Percentiles rank a stretch among this genome's conserved stretches.
These are phyloP conservation scores for Carassius gibelio DNA, from an alignment of 2,113 vertebrate genomes.

Conservation along the genomic window DNA sequence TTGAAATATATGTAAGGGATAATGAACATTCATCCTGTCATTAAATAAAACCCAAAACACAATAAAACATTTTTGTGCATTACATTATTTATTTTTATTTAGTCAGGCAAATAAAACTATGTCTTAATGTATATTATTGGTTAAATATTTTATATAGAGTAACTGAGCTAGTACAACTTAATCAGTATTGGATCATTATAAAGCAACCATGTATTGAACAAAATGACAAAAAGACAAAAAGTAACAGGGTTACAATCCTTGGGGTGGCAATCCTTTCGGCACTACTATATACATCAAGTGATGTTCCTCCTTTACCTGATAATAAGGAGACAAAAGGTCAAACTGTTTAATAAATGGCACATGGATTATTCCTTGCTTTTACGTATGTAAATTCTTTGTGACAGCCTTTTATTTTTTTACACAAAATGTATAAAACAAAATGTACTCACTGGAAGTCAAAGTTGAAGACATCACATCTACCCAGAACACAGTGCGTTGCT, in stretches of 20 bases:
- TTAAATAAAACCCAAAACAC: not conserved
- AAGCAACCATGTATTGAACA: not conserved
- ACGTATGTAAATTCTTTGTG: not conserved
- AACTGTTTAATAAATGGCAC: not conserved
- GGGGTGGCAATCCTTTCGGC: not conserved
- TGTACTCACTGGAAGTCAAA: conserved; percentile 62
- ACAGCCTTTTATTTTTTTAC: not conserved
- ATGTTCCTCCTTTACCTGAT: not conserved
- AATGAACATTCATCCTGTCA: not conserved
- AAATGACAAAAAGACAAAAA: conserved; percentile 33
- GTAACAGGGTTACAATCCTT: not conserved
- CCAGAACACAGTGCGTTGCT: conserved; percentile 64
- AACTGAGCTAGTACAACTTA: conserved; percentile 50
- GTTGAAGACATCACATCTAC: conserved; percentile 60
- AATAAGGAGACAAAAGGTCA: not conserved
- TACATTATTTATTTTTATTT: conserved; percentile 33
- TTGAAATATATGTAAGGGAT: not conserved
- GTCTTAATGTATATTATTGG: conserved; percentile 64
- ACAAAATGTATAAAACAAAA: not conserved
- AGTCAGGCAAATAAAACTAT: conserved; percentile 33
- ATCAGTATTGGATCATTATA: not conserved
- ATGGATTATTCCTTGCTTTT: not conserved
- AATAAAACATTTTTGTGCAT: not conserved
- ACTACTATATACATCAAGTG: not conserved
- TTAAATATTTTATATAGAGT: not conserved